These are phyloP conservation scores for Mamestra configurata DNA, from an alignment of 1,140 invertebrate species.

Conservation along the genomic window DNA sequence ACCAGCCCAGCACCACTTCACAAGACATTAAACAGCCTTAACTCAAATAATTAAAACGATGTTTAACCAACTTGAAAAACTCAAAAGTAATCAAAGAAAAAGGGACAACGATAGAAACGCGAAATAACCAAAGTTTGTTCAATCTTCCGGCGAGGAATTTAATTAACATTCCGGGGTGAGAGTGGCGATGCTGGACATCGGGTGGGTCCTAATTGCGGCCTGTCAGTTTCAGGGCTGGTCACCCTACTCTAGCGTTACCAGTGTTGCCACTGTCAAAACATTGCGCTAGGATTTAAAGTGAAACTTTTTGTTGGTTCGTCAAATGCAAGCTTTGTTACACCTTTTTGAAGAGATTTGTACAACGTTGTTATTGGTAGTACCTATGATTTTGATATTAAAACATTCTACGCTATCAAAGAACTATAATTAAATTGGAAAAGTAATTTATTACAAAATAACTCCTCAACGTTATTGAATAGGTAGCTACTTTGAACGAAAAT, in stretches of 20 bases:
- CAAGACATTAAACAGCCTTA: conserved; percentile 7
- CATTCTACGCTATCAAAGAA: no score
- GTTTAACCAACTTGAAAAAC: conserved; percentile 48
- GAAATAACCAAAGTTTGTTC: conserved; percentile 69
- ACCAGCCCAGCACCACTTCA: not conserved
- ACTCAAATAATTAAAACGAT: conserved; percentile 45
- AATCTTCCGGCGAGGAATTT: conserved; percentile 72
- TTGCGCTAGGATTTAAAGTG: conserved; percentile 50
- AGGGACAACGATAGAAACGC: conserved; percentile 61
- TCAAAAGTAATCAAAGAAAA: conserved; percentile 64
- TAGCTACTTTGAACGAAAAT: no score
- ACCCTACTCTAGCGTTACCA: conserved; percentile 60
- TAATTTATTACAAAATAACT: no score
- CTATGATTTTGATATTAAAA: no score
- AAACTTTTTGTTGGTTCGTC: conserved; percentile 43
- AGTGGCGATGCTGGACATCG: conserved; percentile 57
- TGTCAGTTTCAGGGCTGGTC: conserved; percentile 70
- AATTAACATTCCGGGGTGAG: conserved; percentile 73
- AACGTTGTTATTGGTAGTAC: no score
- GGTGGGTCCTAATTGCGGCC: conserved; percentile 67
- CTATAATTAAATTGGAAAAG: no score
- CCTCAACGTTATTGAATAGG: no score
- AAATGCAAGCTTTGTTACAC: conserved; percentile 13
- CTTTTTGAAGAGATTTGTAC: not conserved
- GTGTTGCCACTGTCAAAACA: conserved; percentile 59